Percentiles rank a stretch among this genome's conserved stretches.
phyloP scores from a whole-genome alignment of 2,888 invertebrate species.

The Teleiodes luculella region DNA sequence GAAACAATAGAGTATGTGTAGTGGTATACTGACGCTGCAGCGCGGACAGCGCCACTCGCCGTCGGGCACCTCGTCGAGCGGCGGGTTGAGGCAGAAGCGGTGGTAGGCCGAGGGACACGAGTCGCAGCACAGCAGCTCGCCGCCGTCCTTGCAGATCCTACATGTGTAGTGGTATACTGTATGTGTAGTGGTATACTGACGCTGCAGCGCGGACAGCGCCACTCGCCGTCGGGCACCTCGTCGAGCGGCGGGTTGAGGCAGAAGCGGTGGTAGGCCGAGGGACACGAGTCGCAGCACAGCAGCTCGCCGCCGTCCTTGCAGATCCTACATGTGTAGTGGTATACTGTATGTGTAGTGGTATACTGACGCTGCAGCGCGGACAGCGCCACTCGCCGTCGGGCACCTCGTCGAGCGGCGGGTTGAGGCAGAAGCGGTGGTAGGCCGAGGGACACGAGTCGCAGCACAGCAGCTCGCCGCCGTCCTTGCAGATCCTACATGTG shows the following conservation, averaged over 20 bases:
- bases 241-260: conserved; percentile 96
- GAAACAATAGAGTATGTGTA: too few relatives aligned
- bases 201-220: conserved; percentile 98
- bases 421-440: conserved; percentile 97
- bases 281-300: conserved; percentile 97
- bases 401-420: conserved; percentile 94
- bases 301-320: conserved; percentile 99
- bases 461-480: conserved; percentile 96
- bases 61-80: conserved; percentile 94
- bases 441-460: conserved; percentile 98
- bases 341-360: too few relatives aligned
- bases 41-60: conserved; percentile 99
- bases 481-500: conserved; percentile 96
- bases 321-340: too few relatives aligned
- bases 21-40: conserved; percentile 83
- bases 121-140: conserved; percentile 97
- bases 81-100: conserved; percentile 96
- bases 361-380: conserved; percentile 92
- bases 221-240: conserved; percentile 96
- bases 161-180: too few relatives aligned
- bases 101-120: conserved; percentile 98
- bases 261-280: conserved; percentile 97
- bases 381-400: conserved; percentile 99
- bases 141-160: conserved; percentile 97
- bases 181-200: conserved; percentile 74